phyloP scores from a whole-genome alignment of 2,888 invertebrate genomes.

The Arctia plantaginis region DNA sequence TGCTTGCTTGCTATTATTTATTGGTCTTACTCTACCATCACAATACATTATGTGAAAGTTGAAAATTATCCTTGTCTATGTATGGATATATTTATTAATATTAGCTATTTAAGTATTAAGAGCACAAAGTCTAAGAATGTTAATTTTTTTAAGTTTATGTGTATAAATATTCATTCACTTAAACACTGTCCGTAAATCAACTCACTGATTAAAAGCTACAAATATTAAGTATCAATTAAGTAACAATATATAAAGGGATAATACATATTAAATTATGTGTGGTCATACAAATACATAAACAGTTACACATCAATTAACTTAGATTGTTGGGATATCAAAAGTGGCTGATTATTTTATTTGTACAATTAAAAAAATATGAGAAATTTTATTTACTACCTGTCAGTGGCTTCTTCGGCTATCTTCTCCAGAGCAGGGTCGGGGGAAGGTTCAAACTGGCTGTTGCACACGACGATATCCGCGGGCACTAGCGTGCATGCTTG shows the following conservation, averaged over 20 bases:
- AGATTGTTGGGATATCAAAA: background rate
- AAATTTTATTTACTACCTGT: constrained; percentile 48
- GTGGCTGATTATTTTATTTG: background rate
- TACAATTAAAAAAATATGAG: background rate
- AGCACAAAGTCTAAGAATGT: background rate
- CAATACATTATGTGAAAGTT: background rate
- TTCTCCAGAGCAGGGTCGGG: constrained; percentile 88
- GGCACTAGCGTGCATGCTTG: constrained; percentile 89
- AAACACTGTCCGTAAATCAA: background rate
- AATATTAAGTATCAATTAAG: background rate
- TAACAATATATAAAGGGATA: background rate
- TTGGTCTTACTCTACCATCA: background rate
- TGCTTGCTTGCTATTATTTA: background rate
- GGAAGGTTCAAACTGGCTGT: constrained; percentile 87
- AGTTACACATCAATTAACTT: background rate
- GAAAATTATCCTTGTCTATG: background rate
- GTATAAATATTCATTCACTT: background rate
- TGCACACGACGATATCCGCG: constrained; percentile 89
- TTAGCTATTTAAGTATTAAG: background rate
- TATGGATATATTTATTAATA: background rate
- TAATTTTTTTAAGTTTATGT: background rate
- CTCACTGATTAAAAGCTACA: background rate
- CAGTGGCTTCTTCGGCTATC: constrained; percentile 89
- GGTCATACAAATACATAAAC: no score
- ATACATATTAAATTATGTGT: background rate